phyloP scores from a whole-genome alignment of 2,797 vertebrate genomes.

The Bryconaethiops microstoma region DNA sequence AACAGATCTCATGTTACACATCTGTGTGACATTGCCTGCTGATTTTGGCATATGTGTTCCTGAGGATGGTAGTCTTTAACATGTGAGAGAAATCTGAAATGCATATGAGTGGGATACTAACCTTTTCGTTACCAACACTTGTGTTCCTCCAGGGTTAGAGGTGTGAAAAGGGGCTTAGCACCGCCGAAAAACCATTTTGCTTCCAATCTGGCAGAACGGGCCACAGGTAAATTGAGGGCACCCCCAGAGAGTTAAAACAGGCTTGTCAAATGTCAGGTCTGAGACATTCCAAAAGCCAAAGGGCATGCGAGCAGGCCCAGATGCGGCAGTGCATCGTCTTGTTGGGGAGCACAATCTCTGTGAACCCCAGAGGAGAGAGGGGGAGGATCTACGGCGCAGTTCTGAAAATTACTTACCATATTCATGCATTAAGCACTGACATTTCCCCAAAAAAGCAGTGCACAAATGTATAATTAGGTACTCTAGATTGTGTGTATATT shows the following conservation, averaged over 20 bases:
- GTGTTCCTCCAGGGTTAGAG: neutral
- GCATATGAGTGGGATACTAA: constrained; percentile 9
- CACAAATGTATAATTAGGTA: constrained; percentile 13
- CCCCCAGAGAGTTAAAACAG: constrained; percentile 40
- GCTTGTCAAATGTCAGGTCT: constrained; percentile 59
- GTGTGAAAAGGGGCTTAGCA: constrained; percentile 32
- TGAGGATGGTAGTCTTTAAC: neutral
- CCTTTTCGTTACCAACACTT: constrained; percentile 41
- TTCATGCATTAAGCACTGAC: constrained; percentile 27
- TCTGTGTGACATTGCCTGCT: neutral
- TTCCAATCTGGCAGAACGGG: constrained; percentile 37
- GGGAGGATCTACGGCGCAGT: constrained; percentile 6
- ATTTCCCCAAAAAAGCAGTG: constrained; percentile 28
- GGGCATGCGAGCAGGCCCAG: constrained; percentile 16
- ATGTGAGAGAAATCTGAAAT: constrained; percentile 13
- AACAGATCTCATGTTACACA: neutral
- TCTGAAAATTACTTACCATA: constrained; percentile 41
- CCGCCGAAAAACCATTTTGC: constrained; percentile 45
- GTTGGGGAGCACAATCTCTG: constrained; percentile 1
- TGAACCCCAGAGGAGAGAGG: constrained; percentile 7
- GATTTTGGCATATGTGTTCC: neutral
- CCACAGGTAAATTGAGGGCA: constrained; percentile 52
- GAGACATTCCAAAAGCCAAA: constrained; percentile 34
- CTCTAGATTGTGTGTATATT: neutral
- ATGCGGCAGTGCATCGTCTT: constrained; percentile 11